Base-by-base conservation (phyloP, 2,888 invertebrate species). In the Euphydryas editha region DNA sequence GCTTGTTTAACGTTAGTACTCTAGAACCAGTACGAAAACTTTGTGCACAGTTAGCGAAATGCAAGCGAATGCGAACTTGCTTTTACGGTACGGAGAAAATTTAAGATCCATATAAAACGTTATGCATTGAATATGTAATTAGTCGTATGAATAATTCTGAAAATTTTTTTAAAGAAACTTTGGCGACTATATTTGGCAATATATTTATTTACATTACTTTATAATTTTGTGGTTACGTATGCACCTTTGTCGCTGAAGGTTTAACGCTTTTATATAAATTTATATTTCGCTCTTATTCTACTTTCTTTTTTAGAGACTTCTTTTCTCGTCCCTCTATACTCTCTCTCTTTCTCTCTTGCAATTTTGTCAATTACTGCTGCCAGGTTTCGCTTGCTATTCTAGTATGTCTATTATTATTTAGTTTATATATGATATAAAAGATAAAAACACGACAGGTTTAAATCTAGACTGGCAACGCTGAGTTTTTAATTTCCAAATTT, bases 61-160 rank as follows among this genome's bases (percentile, higher is more conserved):
- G 68, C 68, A 61, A 51, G 64, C 62, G 59, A 70, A 72, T 72
- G 65, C 68, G 49, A 63, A 69, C 60, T 67, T 71, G 65, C 61
- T 55, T 63, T 67, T 68, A n/a, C 62, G 37, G 55, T 58, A 54
- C 54, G 36, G 13, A n/a, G 54, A 30, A 51, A 71, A 67, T 61
- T 65, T 59, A 59, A 69, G 61, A 61, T 61, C 54, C 46, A 57
- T 62, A 47, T 62, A 39, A 39, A 62, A 59, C 5, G 21, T 59
- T 57, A 17, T 39, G 36, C 37, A 54, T 54, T 54, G 54, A 54
- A 54, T 54, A 54, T 54, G 36, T 54, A 54, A 54, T 54, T 54
- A 54, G 17, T 17, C 36, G 54, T 36, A 36, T 36, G 54, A 21
- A 54, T 54, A 36, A 54, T 36, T 18, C n/a, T 5, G 49, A 51